Percentiles rank a stretch among this genome's conserved stretches.
Conservation (phyloP, 2,113 vertebrate species). For the Axis porcinus region DNA sequence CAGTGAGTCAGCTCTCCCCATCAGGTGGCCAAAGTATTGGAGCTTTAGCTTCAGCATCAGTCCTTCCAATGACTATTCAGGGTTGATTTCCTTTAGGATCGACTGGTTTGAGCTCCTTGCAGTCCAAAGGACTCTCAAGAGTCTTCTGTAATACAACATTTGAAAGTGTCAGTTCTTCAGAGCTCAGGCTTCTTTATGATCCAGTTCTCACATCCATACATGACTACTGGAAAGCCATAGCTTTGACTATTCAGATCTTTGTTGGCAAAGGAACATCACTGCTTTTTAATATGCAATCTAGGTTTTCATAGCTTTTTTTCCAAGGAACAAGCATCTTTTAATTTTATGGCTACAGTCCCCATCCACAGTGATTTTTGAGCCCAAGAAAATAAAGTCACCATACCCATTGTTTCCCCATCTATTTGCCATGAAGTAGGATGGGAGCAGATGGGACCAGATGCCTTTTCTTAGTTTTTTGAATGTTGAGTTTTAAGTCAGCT, state of each 20-base stretch:
- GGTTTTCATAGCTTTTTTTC: neutral
- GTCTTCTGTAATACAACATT: neutral
- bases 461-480: neutral
- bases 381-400: neutral
- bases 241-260: neutral
- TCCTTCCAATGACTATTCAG: neutral
- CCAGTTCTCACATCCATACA: neutral
- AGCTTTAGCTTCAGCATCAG: neutral
- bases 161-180: rapidly evolving
- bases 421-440: neutral
- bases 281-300: neutral
- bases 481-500: neutral
- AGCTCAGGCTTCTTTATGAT: neutral
- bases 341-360: neutral
- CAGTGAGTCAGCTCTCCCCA: neutral
- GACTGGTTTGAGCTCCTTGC: neutral
- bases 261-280: neutral
- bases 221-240: neutral
- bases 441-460: neutral
- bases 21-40: neutral
- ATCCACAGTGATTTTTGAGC: neutral
- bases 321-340: neutral
- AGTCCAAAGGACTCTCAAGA: neutral
- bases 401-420: neutral
- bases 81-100: neutral